Evolutionary conservation across 2,797 vertebrate genomes (phyloP).

Genomic region (Zenarchopterus dispar): DNA sequence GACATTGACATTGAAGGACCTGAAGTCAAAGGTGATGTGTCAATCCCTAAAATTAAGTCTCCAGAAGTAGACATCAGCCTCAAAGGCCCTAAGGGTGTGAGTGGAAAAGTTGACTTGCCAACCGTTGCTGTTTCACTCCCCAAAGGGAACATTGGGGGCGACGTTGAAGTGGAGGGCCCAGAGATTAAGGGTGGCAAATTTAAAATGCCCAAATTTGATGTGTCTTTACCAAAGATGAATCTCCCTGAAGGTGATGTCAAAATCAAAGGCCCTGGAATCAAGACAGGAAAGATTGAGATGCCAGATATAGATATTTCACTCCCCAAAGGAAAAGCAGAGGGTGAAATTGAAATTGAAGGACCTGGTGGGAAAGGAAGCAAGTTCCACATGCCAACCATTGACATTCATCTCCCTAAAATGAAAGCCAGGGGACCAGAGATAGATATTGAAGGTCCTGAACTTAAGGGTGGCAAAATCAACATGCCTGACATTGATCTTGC

Average conservation of each 20-base stretch:
- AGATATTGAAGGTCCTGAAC: slow-evolving; percentile 38
- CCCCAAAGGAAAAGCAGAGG: slow-evolving; percentile 47
- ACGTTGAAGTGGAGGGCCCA: slow-evolving; percentile 37
- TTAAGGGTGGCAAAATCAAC: slow-evolving; percentile 42
- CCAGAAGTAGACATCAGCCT: neutral
- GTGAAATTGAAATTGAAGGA: neutral
- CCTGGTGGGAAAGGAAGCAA: slow-evolving; percentile 49
- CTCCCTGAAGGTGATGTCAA: slow-evolving; percentile 57
- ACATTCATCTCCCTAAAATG: slow-evolving; percentile 38
- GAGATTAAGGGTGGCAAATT: slow-evolving; percentile 52
- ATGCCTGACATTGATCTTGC: slow-evolving; percentile 57
- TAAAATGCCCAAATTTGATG: slow-evolving; percentile 56
- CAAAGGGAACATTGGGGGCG: slow-evolving; percentile 50
- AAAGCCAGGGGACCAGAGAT: slow-evolving; percentile 55
- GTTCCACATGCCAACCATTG: slow-evolving; percentile 67
- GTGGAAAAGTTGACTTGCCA: slow-evolving; percentile 45
- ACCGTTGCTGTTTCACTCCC: slow-evolving; percentile 52
- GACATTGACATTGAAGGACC: slow-evolving; percentile 29
- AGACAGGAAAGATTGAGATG: slow-evolving; percentile 37
- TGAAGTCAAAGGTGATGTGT: slow-evolving; percentile 26
- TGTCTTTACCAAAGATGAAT: slow-evolving; percentile 57
- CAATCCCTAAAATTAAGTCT: slow-evolving; percentile 10
- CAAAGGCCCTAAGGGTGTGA: slow-evolving; percentile 2
- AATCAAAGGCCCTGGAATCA: slow-evolving; percentile 38
- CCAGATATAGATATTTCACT: slow-evolving; percentile 66